These are phyloP conservation scores for Furcifer pardalis DNA, from an alignment of 2,797 vertebrate genomes.

Conservation along the genomic window DNA sequence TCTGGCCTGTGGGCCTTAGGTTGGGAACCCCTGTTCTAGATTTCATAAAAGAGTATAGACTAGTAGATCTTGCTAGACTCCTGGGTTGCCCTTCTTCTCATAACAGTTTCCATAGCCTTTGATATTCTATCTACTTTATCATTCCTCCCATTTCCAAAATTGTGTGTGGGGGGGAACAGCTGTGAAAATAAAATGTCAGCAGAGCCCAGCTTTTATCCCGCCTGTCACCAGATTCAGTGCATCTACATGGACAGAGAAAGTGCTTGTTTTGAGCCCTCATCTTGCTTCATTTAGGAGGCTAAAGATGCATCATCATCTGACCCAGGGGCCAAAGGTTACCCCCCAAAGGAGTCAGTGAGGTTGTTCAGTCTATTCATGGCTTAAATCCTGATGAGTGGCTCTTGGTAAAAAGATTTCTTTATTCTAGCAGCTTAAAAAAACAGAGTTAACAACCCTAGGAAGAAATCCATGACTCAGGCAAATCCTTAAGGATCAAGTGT, in stretches of 20 bases:
- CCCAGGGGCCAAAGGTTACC: conserved; percentile 64
- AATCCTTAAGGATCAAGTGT: conserved; percentile 70
- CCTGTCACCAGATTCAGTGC: conserved; percentile 40
- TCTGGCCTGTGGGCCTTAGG: too few relatives aligned
- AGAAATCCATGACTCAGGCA: conserved; percentile 74
- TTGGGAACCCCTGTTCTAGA: conserved; percentile 44
- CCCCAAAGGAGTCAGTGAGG: conserved; percentile 44
- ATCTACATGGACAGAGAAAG: conserved; percentile 33
- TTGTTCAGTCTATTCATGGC: conserved; percentile 62
- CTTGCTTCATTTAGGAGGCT: conserved; percentile 63
- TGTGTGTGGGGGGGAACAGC: conserved; percentile 60
- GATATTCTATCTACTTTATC: conserved; percentile 64
- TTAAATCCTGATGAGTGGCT: conserved; percentile 71
- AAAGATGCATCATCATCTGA: conserved; percentile 63
- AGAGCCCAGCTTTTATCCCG: conserved; percentile 53
- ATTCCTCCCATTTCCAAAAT: conserved; percentile 35
- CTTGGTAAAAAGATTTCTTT: conserved; percentile 69
- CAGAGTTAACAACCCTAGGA: conserved; percentile 69
- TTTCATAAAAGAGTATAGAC: conserved; percentile 33
- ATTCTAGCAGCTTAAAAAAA: conserved; percentile 59
- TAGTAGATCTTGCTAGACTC: conserved; percentile 23
- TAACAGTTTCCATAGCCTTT: conserved; percentile 60
- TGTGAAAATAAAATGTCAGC: conserved; percentile 61
- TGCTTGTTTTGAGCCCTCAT: conserved; percentile 60
- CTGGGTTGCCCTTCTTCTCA: conserved; percentile 57